Percentiles rank a stretch among this genome's conserved stretches.
These are phyloP conservation scores for Lophochroa leadbeateri DNA, from an alignment of 2,113 vertebrate genomes.

Conservation along the genomic window DNA sequence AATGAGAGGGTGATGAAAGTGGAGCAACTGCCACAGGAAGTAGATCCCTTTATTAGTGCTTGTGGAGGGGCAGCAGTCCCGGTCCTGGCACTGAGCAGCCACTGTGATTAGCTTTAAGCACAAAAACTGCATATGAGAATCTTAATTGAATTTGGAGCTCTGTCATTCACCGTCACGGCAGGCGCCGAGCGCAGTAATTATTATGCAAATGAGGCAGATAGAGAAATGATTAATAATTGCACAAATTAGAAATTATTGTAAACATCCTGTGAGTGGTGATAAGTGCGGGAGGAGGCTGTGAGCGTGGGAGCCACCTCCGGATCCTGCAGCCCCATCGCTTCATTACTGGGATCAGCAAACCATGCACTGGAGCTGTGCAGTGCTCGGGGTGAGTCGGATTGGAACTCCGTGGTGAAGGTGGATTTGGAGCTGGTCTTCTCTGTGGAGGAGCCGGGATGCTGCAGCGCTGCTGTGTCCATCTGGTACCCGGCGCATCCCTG, in stretches of 20 bases:
- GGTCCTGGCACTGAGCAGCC: not conserved
- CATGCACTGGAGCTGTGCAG: not conserved
- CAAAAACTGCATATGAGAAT: constrained; percentile 67
- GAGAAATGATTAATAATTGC: constrained; percentile 85
- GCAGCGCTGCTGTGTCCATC: not conserved
- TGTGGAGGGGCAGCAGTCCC: not conserved
- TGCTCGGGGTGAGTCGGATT: not conserved
- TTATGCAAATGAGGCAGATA: constrained; percentile 83
- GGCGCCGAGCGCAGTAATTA: constrained; percentile 76
- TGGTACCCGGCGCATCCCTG: not conserved
- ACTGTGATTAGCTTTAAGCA: constrained; percentile 64
- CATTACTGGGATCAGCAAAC: constrained; percentile 54
- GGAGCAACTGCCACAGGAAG: accelerated
- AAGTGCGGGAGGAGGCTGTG: constrained; percentile 55
- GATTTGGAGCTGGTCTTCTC: accelerated
- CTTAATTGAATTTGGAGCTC: constrained; percentile 79
- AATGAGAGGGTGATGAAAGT: not conserved
- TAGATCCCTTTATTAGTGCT: not conserved
- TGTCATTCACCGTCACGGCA: constrained; percentile 76
- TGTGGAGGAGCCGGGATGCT: accelerated
- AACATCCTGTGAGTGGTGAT: constrained; percentile 80
- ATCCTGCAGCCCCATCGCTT: constrained; percentile 53
- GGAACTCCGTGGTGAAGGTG: not conserved
- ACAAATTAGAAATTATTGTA: constrained; percentile 83
- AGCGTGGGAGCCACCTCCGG: constrained; percentile 41